Conservation (phyloP, 2,888 invertebrate species). For the Hipparchia sbordonii region DNA sequence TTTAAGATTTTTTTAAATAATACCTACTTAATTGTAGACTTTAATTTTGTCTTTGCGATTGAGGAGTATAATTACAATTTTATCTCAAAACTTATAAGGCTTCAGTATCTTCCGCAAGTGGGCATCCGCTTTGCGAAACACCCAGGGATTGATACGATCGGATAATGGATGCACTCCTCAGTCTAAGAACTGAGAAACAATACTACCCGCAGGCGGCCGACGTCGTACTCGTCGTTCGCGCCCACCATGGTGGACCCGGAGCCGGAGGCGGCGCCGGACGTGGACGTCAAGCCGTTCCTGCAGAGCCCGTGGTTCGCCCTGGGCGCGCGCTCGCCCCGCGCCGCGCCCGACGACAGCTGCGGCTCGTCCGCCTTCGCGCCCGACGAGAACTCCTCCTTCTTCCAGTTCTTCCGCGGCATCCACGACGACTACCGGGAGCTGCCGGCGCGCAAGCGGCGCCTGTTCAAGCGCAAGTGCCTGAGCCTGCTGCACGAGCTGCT, state of each 20-base stretch:
- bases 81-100: no score
- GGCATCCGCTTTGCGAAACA: no score
- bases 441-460: constrained; percentile 55
- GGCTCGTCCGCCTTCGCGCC: constrained; percentile 56
- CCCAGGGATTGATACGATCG: no score
- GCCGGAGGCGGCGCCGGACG: constrained; percentile 36
- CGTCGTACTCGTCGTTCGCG: constrained; percentile 53
- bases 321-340: constrained; percentile 8
- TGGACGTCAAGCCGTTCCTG: constrained; percentile 51
- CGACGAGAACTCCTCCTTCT: constrained; percentile 69
- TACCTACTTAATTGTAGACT: no score
- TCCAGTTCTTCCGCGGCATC: constrained; percentile 74
- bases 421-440: constrained; percentile 67
- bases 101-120: no score
- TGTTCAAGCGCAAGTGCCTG: constrained; percentile 67
- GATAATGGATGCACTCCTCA: no score
- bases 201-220: constrained; percentile 49
- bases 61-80: no score
- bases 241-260: constrained; percentile 49
- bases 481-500: constrained; percentile 62
- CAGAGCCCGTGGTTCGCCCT: constrained; percentile 48
- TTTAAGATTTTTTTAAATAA: no score
- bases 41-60: no score
- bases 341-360: constrained; percentile 50
- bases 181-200: no score